Evolutionary conservation across 2,113 vertebrate genomes (phyloP).

Genomic region (Callithrix jacchus): DNA sequence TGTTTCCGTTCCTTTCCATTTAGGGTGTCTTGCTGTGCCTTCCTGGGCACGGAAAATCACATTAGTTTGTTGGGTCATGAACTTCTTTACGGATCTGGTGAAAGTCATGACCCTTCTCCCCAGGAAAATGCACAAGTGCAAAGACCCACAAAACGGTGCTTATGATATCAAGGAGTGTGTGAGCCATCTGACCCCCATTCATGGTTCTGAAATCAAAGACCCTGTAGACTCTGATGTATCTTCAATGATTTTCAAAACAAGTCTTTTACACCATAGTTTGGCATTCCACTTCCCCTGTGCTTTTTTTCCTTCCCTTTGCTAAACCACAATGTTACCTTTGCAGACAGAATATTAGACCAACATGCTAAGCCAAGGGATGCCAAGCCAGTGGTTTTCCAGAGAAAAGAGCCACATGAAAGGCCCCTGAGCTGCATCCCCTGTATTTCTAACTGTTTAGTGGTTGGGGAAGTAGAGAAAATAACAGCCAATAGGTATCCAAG

Average conservation of each 20-base stretch:
- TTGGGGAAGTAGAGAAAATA: slow-evolving; percentile 77
- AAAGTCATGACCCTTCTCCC: neutral
- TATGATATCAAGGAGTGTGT: neutral
- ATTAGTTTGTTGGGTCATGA: neutral
- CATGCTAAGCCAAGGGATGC: slow-evolving; percentile 55
- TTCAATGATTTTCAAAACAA: slow-evolving; percentile 62
- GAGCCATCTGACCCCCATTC: neutral
- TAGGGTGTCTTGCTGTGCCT: neutral
- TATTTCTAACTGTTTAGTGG: slow-evolving; percentile 72
- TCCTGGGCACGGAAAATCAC: neutral
- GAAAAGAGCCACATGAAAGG: slow-evolving; percentile 78
- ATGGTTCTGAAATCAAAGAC: slow-evolving; percentile 47
- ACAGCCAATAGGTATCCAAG: slow-evolving; percentile 73
- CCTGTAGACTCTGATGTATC: neutral
- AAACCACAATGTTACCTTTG: slow-evolving; percentile 61
- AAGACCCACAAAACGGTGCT: neutral
- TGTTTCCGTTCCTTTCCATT: slow-evolving; percentile 3
- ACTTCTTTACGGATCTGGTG: neutral
- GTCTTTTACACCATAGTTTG: slow-evolving; percentile 28
- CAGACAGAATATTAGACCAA: slow-evolving; percentile 56
- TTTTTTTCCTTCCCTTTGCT: slow-evolving; percentile 41
- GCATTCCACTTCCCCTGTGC: slow-evolving; percentile 28
- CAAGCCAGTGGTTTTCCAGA: slow-evolving; percentile 70
- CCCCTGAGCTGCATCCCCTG: slow-evolving; percentile 26
- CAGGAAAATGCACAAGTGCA: neutral